A percentile compares a stretch with the other conserved stretches of the same genome.
Conservation (phyloP, 2,797 vertebrate genomes). For the Emys orbicularis region DNA sequence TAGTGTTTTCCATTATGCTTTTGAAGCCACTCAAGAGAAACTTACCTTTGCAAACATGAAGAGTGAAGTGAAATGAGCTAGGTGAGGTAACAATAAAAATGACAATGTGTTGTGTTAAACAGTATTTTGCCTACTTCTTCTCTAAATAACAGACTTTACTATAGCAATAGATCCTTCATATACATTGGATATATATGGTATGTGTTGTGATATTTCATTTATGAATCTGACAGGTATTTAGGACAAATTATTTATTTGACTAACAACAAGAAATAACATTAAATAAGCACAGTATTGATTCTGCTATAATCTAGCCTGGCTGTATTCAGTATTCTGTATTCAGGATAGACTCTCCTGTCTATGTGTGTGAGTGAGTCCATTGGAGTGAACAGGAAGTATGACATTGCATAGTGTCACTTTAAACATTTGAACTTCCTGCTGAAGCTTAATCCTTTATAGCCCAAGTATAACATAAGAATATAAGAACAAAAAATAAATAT, state of each 20-base stretch:
- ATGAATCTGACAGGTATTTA: neutral
- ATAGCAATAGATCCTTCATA: neutral
- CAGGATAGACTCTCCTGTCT: neutral
- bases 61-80: neutral
- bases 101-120: neutral
- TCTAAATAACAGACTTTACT: neutral
- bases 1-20: constrained; percentile 45
- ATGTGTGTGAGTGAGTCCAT: neutral
- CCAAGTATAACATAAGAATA: neutral
- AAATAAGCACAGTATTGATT: neutral
- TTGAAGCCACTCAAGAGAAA: constrained; percentile 43
- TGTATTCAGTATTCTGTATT: neutral
- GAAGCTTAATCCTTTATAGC: neutral
- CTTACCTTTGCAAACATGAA: neutral
- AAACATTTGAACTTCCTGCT: neutral
- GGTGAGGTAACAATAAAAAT: constrained; percentile 9
- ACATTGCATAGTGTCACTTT: neutral
- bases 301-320: neutral
- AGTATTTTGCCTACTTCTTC: neutral
- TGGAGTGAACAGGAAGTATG: neutral
- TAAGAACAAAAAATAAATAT: neutral
- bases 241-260: neutral
- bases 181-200: neutral
- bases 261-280: neutral
- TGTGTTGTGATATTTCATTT: neutral